These are phyloP conservation scores for Petrolisthes manimaculis DNA, from an alignment of 2,888 invertebrate genomes.

Conservation along the genomic window DNA sequence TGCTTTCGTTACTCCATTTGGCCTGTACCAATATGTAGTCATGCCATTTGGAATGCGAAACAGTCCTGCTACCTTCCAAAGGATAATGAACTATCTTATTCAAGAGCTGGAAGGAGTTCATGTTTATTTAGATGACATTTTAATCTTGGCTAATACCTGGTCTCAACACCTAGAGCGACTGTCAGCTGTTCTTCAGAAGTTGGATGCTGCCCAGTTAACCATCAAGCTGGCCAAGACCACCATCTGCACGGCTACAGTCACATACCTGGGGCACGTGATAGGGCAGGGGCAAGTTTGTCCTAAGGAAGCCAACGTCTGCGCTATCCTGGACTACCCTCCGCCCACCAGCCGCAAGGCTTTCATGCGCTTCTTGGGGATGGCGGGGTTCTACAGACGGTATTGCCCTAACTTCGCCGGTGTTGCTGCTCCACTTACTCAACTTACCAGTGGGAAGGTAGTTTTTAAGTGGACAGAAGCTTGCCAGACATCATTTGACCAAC, in stretches of 20 bases:
- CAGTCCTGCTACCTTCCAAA: neutral
- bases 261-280: neutral
- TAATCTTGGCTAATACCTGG: too few species aligned
- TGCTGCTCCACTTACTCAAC: neutral
- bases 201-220: too few species aligned
- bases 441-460: neutral
- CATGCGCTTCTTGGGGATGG: neutral
- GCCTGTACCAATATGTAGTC: neutral
- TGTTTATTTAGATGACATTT: too few species aligned
- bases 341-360: neutral
- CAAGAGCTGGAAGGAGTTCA: too few species aligned
- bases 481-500: neutral
- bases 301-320: neutral
- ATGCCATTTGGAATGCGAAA: conserved; percentile 1
- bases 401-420: conserved; percentile 3
- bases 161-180: too few species aligned
- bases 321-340: conserved; percentile 3
- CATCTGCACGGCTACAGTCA: conserved; percentile 1
- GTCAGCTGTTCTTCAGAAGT: too few species aligned
- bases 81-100: too few species aligned
- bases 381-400: conserved; percentile 8
- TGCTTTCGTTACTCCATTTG: neutral
- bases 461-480: conserved; percentile 3
- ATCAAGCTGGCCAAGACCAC: neutral
- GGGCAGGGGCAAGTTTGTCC: neutral